A percentile compares a stretch with the other conserved stretches of the same genome.
phyloP scores from a whole-genome alignment of 2,113 vertebrate genomes.

The Actenoides hombroni region DNA sequence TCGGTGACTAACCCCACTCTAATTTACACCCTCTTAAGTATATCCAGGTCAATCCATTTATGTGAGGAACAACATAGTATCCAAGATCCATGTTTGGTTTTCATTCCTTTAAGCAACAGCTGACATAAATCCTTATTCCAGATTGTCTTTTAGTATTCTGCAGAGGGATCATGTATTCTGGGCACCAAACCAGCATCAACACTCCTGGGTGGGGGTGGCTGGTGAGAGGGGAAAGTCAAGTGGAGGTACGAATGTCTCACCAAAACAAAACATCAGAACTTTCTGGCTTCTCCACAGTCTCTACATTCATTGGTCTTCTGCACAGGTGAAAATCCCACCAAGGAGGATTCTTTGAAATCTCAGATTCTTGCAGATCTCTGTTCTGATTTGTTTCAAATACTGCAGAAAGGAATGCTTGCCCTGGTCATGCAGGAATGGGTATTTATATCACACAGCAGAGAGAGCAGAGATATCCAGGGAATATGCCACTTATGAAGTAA shows the following conservation, averaged over 20 bases:
- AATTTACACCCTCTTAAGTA: background rate
- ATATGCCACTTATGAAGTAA: background rate
- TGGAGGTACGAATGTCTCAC: background rate
- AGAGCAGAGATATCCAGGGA: background rate
- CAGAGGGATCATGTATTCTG: background rate
- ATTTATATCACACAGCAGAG: background rate
- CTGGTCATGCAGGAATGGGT: background rate
- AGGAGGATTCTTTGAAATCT: background rate
- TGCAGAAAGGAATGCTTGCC: background rate
- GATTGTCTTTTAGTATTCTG: constrained; percentile 30
- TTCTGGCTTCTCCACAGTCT: background rate
- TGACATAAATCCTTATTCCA: constrained; percentile 27
- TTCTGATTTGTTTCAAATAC: background rate
- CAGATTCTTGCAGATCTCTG: background rate
- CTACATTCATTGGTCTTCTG: background rate
- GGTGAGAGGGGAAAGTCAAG: constrained; percentile 15
- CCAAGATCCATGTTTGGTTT: constrained; percentile 5
- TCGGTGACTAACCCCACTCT: background rate
- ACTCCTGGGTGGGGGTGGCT: background rate
- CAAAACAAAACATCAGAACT: constrained; percentile 9
- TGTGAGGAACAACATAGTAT: constrained; percentile 6
- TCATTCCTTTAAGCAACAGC: constrained; percentile 14
- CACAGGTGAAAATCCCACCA: background rate
- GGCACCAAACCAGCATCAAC: constrained; percentile 43
- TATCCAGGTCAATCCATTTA: background rate